These are phyloP conservation scores for Gopherus flavomarginatus DNA, from an alignment of 2,113 vertebrate species.

Conservation along the genomic window DNA sequence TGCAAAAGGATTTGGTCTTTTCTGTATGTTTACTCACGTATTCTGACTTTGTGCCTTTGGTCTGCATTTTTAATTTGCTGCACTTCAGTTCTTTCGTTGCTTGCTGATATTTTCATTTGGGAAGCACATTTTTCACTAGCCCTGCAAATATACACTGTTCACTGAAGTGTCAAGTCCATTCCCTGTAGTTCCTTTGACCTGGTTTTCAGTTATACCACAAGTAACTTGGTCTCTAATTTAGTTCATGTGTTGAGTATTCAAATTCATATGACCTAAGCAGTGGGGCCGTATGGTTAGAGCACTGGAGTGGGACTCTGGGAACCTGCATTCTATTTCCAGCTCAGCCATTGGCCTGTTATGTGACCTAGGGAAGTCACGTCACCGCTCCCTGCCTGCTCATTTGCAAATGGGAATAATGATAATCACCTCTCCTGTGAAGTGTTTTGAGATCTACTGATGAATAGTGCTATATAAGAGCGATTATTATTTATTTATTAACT, in stretches of 20 bases:
- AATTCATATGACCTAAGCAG: not conserved
- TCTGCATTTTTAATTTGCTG: rapidly evolving
- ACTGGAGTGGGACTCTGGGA: not conserved
- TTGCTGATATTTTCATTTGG: not conserved
- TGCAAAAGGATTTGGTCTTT: not conserved
- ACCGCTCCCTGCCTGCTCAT: not conserved
- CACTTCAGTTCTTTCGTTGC: not conserved
- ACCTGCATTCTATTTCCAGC: not conserved
- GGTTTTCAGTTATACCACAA: not conserved
- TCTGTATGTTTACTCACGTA: not conserved
- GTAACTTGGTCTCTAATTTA: not conserved
- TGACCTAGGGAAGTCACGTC: not conserved
- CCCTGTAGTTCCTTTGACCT: not conserved
- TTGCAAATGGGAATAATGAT: not conserved
- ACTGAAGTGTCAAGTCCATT: not conserved
- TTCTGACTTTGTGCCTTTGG: not conserved
- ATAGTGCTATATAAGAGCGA: not conserved
- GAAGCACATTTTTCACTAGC: not conserved
- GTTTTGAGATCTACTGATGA: not conserved
- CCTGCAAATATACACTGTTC: rapidly evolving
- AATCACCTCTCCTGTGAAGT: not conserved
- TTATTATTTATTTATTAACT: not conserved
- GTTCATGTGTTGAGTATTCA: not conserved
- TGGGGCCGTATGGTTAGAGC: not conserved
- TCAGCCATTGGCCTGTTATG: not conserved